Conservation (phyloP, 2,888 invertebrate genomes). For the Tetramorium bicarinatum region DNA sequence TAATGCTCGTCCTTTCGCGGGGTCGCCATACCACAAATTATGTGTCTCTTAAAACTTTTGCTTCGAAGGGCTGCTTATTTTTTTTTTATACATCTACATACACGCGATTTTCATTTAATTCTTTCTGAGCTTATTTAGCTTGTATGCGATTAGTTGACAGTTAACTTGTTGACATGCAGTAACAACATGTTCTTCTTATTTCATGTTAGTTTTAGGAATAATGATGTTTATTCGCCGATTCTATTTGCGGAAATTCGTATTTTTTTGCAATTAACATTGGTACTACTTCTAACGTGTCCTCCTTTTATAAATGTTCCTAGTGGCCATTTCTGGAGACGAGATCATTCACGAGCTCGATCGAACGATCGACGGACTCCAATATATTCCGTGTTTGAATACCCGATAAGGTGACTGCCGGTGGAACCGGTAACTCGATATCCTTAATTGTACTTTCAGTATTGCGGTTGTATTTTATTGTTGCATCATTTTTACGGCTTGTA, state of each 20-base stretch:
- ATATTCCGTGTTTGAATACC: conserved; percentile 56
- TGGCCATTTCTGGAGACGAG: conserved; percentile 64
- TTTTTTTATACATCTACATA: not conserved
- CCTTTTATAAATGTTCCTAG: conserved; percentile 34
- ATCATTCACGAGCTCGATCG: conserved; percentile 57
- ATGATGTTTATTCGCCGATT: conserved; percentile 7
- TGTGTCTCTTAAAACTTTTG: conserved; percentile 28
- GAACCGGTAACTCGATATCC: conserved; percentile 71
- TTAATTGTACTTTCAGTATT: conserved; percentile 60
- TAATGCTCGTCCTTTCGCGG: conserved; percentile 78
- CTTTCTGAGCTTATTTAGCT: not conserved
- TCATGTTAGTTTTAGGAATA: conserved; percentile 11
- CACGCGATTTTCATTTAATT: conserved; percentile 1
- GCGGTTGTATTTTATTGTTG: conserved; percentile 61
- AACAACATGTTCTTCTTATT: not conserved
- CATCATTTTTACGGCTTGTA: conserved; percentile 67
- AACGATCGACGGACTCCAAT: conserved; percentile 54
- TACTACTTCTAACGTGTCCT: conserved; percentile 26
- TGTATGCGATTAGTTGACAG: not conserved
- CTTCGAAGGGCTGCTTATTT: not conserved
- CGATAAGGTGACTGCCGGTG: conserved; percentile 65
- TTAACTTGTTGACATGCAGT: not conserved
- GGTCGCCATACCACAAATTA: conserved; percentile 40
- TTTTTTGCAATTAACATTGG: conserved; percentile 38
- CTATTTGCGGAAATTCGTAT: conserved; percentile 42